Evolutionary conservation across 1,140 invertebrate genomes (phyloP).

Genomic region (Aphelinus atriplicis): DNA sequence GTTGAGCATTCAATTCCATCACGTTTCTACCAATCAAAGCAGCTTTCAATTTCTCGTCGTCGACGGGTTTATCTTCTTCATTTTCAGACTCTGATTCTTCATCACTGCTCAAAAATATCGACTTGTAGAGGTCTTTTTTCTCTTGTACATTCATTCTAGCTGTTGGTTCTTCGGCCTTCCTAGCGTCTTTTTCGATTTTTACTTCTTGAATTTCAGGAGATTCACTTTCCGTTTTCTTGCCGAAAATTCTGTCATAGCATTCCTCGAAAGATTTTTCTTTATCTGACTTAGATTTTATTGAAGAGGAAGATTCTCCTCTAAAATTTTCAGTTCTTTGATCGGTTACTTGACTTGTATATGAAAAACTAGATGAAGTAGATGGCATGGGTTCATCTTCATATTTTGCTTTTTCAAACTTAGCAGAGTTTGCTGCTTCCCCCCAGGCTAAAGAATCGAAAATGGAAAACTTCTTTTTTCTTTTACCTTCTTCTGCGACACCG

Average conservation of each 20-base stretch:
- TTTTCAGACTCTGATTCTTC: conserved; percentile 66
- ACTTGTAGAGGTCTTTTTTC: conserved; percentile 74
- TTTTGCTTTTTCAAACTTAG: conserved; percentile 47
- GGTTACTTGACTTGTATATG: neutral
- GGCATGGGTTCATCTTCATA: conserved; percentile 7
- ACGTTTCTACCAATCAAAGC: conserved; percentile 55
- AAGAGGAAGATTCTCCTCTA: neutral
- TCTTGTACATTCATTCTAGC: conserved; percentile 59
- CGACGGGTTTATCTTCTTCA: conserved; percentile 51
- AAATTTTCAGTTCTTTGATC: neutral
- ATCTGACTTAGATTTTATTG: conserved; percentile 32
- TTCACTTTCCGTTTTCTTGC: conserved; percentile 20
- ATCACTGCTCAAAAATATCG: conserved; percentile 74
- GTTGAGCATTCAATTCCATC: conserved; percentile 63
- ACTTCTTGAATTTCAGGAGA: neutral
- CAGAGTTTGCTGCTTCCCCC: conserved; percentile 25
- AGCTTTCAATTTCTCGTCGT: conserved; percentile 55
- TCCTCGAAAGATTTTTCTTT: conserved; percentile 54
- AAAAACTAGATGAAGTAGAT: conserved; percentile 14
- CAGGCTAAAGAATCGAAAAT: conserved; percentile 79
- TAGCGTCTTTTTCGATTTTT: neutral
- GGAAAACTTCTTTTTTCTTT: conserved; percentile 75
- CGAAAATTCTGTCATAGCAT: conserved; percentile 56
- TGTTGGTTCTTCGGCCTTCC: conserved; percentile 47
- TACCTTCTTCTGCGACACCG: conserved; percentile 63